Conservation (phyloP, 1,140 invertebrate species). For the Ceratosolen solmsi region DNA sequence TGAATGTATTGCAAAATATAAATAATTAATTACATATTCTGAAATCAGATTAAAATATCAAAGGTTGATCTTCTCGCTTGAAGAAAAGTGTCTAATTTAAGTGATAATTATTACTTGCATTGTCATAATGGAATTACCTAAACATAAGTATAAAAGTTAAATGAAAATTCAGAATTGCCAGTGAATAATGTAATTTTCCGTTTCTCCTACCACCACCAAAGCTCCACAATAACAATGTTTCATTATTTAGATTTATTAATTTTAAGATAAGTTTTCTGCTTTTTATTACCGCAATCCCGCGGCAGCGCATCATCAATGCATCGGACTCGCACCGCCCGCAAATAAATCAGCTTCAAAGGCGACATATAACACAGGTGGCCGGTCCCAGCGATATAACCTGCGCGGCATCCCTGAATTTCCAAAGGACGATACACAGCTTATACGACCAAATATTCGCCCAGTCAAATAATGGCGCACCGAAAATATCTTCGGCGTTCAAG, state of each 20-base stretch:
- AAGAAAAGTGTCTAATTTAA: no score
- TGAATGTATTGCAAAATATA: no score
- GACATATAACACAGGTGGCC: slow-evolving; percentile 22
- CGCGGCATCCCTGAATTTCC: neutral
- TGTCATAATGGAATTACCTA: no score
- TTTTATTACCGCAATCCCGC: neutral
- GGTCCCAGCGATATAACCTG: slow-evolving; percentile 10
- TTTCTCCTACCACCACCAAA: no score
- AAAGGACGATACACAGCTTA: slow-evolving; percentile 8
- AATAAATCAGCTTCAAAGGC: slow-evolving; percentile 42
- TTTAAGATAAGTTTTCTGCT: slow-evolving; percentile 1
- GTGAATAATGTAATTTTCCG: no score
- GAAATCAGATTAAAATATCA: no score
- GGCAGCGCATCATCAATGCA: neutral
- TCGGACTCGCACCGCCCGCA: neutral
- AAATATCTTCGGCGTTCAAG: slow-evolving; percentile 15
- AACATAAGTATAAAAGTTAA: no score
- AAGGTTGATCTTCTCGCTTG: no score
- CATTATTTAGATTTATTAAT: slow-evolving; percentile 33
- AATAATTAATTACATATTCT: no score
- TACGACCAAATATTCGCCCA: slow-evolving; percentile 9
- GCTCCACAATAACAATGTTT: neutral
- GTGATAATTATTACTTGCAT: no score
- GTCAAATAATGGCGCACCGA: slow-evolving; percentile 25
- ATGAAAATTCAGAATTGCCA: no score